Evolutionary conservation across 1,140 invertebrate species (phyloP), one percentile per base, ranked within the genome.

Genomic region (Drosophila murphyi): DNA sequence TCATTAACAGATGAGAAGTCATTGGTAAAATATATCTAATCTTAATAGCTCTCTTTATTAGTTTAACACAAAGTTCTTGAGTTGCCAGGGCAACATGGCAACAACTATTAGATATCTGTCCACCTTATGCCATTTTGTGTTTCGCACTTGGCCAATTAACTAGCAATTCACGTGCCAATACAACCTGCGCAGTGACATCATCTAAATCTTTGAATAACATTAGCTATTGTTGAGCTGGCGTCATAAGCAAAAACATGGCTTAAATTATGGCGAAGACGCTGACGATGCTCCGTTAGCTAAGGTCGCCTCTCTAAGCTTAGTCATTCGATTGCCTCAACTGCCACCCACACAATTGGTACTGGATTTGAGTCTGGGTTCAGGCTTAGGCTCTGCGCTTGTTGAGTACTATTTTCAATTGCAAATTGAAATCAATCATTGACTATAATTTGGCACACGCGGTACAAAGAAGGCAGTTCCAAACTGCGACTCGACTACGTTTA

Each of bases 391-490:
- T 39, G 48, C 56, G 28, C 7, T 41, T 5, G n/a, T 6, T 47
- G 34, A 62, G 72, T 72, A 43, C 39, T 43, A 68, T 88, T 89
- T 89, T 90, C 86, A 85, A 89, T 89, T 89, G 85, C 85, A 89
- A 89, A 89, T 89, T 89, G 88, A 89, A 89, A 89, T 89, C 85
- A 89, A 89, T 89, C 86, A 89, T 85, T 89, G 85, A 72, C 85
- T 89, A 75, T 85, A 89, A 89, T 89, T 89, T 89, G 85, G 86
- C 86, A 78, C 81, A 85, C 85, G 81, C 76, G 48, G 52, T 45
- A 37, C 35, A 75, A 48, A 64, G 29, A 10, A 63, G 52, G 37
- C 28, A 64, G 51, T 37, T 61, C 8, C 32, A 57, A 34, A 55
- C 41, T 59, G 43, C n/a, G 35, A 34, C 57, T 48, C 48, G 52